Base-by-base conservation (phyloP, 1,140 invertebrate genomes). In the Penaeus vannamei region DNA sequence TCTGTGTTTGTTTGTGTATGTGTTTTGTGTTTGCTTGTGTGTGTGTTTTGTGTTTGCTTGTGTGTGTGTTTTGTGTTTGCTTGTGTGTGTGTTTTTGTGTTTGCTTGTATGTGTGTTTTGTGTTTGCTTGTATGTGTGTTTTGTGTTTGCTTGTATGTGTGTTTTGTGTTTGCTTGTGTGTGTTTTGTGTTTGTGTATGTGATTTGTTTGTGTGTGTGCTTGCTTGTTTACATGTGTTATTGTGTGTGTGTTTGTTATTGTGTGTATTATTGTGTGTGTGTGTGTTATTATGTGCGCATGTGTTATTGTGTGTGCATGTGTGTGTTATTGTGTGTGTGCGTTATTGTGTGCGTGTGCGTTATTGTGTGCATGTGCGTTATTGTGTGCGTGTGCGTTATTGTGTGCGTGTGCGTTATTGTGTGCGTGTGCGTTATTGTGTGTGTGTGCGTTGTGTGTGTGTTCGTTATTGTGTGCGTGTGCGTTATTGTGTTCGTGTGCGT, bases 381-480 rank as follows among this genome's bases (percentile, higher is more conserved):
- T 36, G 1, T 42, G 81, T 46, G 81, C 19, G 32, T 23, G 81
- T 3, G 53, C 17, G 10, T 23, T 3, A 0, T 0, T 19, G 23
- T 23, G 53, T 59, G 36, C 7, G 20, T 46, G 20, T 79, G n/a
- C n/a, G 17, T 79, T n/a, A 42, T n/a, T 32, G 1, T 46, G 3
- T 79, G 53, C 23, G 42, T 46, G 53, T 19, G n/a, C 19, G 23
- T n/a, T n/a, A n/a, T n/a, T 79, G 53, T 42, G 53, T 42, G 53
- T 1, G 3, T 42, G 36, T 42, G 36, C 36, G 23, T n/a, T 26
- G n/a, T 22, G 82, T 84, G 59, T 66, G 61, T 84, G 82, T 66
- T 7, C 64, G 82, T 84, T 0, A 64, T 60, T 66, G 61, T 84
- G 82, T 66, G 82, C 12, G 61, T 84, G 82, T 84, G 82, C 36